A percentile compares a stretch with the other conserved stretches of the same genome.
These are phyloP conservation scores for Rhinoptilus africanus DNA, from an alignment of 2,113 vertebrate species.

Conservation along the genomic window DNA sequence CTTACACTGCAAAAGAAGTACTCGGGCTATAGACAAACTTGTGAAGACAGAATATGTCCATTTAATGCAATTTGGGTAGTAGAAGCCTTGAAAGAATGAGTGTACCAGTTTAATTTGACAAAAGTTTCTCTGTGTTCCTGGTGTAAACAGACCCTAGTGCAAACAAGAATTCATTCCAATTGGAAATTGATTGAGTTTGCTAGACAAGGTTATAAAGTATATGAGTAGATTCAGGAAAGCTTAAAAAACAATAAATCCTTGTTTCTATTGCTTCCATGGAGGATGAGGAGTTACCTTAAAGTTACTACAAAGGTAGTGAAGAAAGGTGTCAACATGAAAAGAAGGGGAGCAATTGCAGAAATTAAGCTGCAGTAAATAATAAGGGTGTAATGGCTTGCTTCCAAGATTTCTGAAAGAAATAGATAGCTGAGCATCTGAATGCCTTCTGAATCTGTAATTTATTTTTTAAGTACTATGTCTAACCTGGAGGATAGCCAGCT, in stretches of 20 bases:
- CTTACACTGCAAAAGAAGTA: neutral
- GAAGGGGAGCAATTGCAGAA: neutral
- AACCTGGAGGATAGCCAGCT: neutral
- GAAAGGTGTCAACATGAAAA: neutral
- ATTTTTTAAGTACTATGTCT: neutral
- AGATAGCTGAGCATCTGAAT: neutral
- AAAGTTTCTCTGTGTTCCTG: neutral
- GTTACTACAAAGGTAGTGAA: neutral
- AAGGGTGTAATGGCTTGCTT: neutral
- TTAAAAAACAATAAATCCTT: neutral
- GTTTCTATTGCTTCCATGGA: neutral
- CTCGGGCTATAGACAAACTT: neutral
- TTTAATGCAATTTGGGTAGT: neutral
- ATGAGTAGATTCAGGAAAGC: neutral
- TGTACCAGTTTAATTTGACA: neutral
- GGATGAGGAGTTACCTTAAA: neutral
- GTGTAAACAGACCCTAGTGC: neutral
- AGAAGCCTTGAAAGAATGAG: neutral
- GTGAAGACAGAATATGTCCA: neutral
- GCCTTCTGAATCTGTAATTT: neutral
- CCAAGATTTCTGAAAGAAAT: neutral
- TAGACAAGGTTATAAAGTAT: neutral
- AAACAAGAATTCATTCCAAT: neutral
- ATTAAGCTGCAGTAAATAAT: neutral
- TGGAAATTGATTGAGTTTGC: neutral